phyloP scores from a whole-genome alignment of 1,140 invertebrate genomes.

The Mactra quadrangularis region DNA sequence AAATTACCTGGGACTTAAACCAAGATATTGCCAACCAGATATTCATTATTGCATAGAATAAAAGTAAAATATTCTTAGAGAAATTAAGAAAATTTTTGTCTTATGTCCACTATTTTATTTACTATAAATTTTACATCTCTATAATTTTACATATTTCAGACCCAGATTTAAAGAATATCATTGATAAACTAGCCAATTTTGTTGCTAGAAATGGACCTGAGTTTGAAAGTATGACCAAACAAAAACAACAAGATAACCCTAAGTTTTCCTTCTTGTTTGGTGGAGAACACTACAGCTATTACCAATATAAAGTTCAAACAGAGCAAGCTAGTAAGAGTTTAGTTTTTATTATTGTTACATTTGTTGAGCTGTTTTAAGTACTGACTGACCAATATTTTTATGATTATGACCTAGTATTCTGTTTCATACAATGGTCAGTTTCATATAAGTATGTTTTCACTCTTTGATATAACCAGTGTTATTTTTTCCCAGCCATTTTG shows the following conservation, averaged over 20 bases:
- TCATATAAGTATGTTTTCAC: too few relatives aligned
- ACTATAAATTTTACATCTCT: too few relatives aligned
- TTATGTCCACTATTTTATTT: too few relatives aligned
- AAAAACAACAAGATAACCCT: slow-evolving; percentile 98
- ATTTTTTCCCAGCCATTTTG: too few relatives aligned
- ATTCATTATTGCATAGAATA: too few relatives aligned
- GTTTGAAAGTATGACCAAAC: slow-evolving; percentile 99
- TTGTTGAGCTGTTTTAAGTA: background rate
- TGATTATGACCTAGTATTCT: too few relatives aligned
- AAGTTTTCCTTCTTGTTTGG: slow-evolving; percentile 99
- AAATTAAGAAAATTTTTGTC: too few relatives aligned
- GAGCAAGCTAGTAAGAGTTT: slow-evolving; percentile 80
- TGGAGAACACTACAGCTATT: slow-evolving; percentile 97
- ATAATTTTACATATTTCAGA: too few relatives aligned
- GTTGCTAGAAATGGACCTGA: slow-evolving; percentile 99
- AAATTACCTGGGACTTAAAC: too few relatives aligned
- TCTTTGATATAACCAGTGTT: too few relatives aligned
- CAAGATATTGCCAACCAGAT: too few relatives aligned
- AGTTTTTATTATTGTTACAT: background rate
- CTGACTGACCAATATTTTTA: background rate
- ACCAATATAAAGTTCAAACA: slow-evolving; percentile 95
- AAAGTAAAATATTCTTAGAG: too few relatives aligned
- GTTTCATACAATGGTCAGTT: background rate
- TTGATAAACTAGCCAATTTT: slow-evolving; percentile 99
- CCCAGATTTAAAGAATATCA: slow-evolving; percentile 96